phyloP scores from a whole-genome alignment of 2,797 vertebrate species.

The Ctenopoma kingsleyae region DNA sequence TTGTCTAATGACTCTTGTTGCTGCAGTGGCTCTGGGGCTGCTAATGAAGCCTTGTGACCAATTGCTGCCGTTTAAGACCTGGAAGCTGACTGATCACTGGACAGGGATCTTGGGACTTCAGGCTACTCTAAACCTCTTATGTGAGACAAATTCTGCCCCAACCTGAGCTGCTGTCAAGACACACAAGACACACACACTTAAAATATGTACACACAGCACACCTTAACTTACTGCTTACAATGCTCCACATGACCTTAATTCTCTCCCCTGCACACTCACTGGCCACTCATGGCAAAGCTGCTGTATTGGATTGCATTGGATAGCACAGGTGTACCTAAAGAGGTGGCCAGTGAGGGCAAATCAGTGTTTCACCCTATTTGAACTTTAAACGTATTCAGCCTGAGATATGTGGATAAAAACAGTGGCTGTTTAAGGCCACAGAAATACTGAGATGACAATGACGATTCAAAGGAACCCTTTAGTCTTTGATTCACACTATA shows the following conservation, averaged over 20 bases:
- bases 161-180: constrained; percentile 29
- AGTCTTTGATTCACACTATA: no score
- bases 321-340: no score
- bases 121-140: constrained; percentile 66
- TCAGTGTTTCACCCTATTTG: constrained; percentile 24
- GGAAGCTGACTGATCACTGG: constrained; percentile 78
- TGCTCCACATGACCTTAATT: constrained; percentile 55
- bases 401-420: background rate
- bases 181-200: constrained; percentile 12
- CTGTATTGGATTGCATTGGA: no score
- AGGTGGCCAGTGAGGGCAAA: background rate
- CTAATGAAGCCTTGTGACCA: constrained; percentile 82
- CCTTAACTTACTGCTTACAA: constrained; percentile 40
- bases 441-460: constrained; percentile 5
- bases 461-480: background rate
- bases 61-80: constrained; percentile 72
- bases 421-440: constrained; percentile 3
- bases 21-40: constrained; percentile 74
- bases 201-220: constrained; percentile 31
- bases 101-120: constrained; percentile 65
- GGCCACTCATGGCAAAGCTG: no score
- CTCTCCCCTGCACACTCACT: constrained; percentile 11
- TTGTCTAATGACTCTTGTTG: constrained; percentile 85
- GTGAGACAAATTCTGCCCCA: constrained; percentile 58
- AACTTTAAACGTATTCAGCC: constrained; percentile 32